phyloP scores from a whole-genome alignment of 2,797 vertebrate species.

The Cossypha polioptera region DNA sequence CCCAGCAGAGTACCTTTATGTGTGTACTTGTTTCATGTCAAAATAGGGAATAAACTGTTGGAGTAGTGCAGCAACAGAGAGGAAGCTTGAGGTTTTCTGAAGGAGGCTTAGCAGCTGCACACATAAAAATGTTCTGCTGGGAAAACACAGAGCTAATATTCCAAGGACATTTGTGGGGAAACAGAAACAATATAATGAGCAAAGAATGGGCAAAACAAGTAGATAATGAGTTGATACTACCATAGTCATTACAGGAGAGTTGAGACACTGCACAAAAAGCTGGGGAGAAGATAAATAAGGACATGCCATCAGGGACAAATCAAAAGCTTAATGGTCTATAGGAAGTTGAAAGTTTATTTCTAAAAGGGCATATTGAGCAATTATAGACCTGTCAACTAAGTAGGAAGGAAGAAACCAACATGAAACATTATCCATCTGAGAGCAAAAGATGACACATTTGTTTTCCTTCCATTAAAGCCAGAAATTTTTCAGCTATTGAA shows the following conservation, averaged over 20 bases:
- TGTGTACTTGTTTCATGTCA: constrained; percentile 51
- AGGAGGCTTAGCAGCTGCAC: constrained; percentile 60
- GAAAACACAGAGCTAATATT: constrained; percentile 52
- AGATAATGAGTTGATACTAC: constrained; percentile 41
- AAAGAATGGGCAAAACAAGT: constrained; percentile 29
- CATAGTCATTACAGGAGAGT: neutral
- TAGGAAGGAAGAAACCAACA: neutral
- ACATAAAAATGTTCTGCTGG: constrained; percentile 41
- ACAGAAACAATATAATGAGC: constrained; percentile 9
- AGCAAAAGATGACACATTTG: neutral
- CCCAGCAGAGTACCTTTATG: constrained; percentile 66
- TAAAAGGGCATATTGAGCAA: neutral
- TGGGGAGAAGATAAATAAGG: constrained; percentile 11
- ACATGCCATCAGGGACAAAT: neutral
- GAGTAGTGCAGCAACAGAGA: neutral
- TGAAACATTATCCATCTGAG: neutral
- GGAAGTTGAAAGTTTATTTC: constrained; percentile 2
- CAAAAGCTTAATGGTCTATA: constrained; percentile 19
- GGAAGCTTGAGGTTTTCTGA: constrained; percentile 40
- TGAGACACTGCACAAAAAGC: neutral
- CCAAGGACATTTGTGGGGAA: constrained; percentile 37
- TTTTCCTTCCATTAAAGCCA: neutral
- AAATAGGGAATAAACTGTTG: constrained; percentile 60
- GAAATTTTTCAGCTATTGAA: neutral
- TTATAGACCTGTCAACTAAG: neutral